phyloP scores from a whole-genome alignment of 1,140 invertebrate genomes.

The Acromyrmex charruanus region DNA sequence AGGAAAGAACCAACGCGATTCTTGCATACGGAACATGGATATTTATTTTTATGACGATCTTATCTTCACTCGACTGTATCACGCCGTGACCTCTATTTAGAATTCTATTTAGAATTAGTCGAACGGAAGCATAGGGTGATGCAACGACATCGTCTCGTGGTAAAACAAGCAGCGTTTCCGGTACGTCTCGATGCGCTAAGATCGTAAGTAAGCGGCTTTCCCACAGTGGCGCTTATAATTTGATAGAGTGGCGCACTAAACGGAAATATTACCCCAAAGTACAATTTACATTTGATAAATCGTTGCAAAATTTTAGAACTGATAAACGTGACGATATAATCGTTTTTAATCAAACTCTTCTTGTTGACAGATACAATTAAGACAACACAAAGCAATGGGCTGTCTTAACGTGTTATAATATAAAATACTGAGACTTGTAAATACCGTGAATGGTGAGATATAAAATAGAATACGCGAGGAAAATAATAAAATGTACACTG shows the following conservation, averaged over 20 bases:
- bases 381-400: background rate
- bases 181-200: slow-evolving; percentile 12
- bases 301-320: background rate
- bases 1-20: background rate
- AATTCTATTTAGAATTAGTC: slow-evolving; percentile 65
- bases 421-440: background rate
- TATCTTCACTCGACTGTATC: background rate
- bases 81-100: slow-evolving; percentile 38
- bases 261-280: background rate
- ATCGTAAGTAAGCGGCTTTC: slow-evolving; percentile 17
- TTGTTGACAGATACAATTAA: background rate
- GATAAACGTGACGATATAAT: background rate
- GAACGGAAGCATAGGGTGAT: slow-evolving; percentile 58
- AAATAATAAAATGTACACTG: background rate
- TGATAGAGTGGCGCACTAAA: background rate
- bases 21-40: background rate
- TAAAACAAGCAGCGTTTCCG: slow-evolving; percentile 24
- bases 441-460: background rate
- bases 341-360: background rate
- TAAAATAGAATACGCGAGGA: slow-evolving; percentile 21
- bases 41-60: slow-evolving; percentile 39
- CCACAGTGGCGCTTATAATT: slow-evolving; percentile 24
- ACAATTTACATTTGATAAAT: slow-evolving; percentile 24
- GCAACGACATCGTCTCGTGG: slow-evolving; percentile 15
- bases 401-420: no score